phyloP scores from a whole-genome alignment of 1,140 invertebrate species.

The Aphidius gifuensis region DNA sequence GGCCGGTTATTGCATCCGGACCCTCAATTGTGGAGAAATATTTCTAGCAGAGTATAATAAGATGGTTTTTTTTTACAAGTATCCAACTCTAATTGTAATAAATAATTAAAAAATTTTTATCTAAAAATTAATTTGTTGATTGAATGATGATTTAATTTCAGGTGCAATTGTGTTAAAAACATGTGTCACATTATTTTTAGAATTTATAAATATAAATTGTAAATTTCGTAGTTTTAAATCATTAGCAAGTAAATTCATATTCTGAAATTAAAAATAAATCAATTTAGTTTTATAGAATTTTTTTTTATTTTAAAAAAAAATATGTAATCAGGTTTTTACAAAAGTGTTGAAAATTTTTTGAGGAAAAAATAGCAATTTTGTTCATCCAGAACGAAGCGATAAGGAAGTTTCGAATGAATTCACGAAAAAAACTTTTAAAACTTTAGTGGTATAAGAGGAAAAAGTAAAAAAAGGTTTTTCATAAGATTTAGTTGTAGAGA shows the following conservation, averaged over 20 bases:
- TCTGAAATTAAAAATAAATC: conserved; percentile 29
- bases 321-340: neutral
- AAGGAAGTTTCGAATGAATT: neutral
- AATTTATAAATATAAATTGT: conserved; percentile 33
- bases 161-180: conserved; percentile 31
- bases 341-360: neutral
- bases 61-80: too few relatives aligned
- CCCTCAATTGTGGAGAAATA: too few relatives aligned
- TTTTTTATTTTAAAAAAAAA: neutral
- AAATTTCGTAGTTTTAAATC: conserved; percentile 33
- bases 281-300: neutral
- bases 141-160: conserved; percentile 19
- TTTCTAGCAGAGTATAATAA: too few relatives aligned
- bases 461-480: neutral
- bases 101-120: neutral
- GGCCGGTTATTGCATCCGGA: too few relatives aligned
- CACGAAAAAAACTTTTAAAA: too few relatives aligned
- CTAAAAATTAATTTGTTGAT: too few relatives aligned
- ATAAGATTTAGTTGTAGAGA: neutral
- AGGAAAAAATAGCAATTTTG: neutral
- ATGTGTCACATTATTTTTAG: conserved; percentile 21
- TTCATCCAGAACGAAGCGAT: neutral
- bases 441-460: neutral
- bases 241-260: conserved; percentile 35
- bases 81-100: neutral